phyloP scores from a whole-genome alignment of 2,797 vertebrate species.

The Epinephelus malabaricus region DNA sequence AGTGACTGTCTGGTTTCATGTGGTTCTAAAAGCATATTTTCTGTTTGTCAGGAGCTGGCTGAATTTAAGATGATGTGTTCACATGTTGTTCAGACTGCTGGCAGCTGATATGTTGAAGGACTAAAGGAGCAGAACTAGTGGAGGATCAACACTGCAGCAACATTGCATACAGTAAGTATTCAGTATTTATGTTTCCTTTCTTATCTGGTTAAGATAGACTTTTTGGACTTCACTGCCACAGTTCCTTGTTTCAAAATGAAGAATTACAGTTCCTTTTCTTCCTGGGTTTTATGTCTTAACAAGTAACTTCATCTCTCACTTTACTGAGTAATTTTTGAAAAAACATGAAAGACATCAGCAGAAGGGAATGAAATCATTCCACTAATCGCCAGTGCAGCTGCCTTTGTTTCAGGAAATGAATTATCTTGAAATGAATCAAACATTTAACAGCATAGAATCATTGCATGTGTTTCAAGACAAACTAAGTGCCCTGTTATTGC shows the following conservation, averaged over 20 bases:
- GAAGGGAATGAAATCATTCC: too few relatives aligned
- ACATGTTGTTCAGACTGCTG: conserved; percentile 30
- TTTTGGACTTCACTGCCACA: background rate
- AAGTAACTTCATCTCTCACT: background rate
- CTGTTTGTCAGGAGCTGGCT: conserved; percentile 12
- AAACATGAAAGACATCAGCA: too few relatives aligned
- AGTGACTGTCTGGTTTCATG: conserved; percentile 5
- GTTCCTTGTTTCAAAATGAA: background rate
- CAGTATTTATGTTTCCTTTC: background rate
- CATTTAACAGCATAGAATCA: background rate
- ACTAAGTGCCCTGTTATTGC: background rate
- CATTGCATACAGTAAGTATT: conserved; percentile 48
- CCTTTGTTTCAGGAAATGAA: background rate
- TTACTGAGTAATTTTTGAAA: background rate
- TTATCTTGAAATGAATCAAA: background rate
- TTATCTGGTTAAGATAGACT: background rate
- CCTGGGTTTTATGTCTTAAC: background rate
- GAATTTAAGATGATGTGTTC: conserved; percentile 36
- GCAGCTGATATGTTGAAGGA: conserved; percentile 18
- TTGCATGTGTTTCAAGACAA: background rate
- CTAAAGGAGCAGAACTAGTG: conserved; percentile 2
- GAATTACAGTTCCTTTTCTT: background rate
- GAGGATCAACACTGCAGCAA: conserved; percentile 9
- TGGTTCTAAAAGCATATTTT: background rate
- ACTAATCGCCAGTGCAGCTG: too few relatives aligned